Evolutionary conservation across 2,113 vertebrate genomes (phyloP).

Genomic region (Apodemus speciosus): DNA sequence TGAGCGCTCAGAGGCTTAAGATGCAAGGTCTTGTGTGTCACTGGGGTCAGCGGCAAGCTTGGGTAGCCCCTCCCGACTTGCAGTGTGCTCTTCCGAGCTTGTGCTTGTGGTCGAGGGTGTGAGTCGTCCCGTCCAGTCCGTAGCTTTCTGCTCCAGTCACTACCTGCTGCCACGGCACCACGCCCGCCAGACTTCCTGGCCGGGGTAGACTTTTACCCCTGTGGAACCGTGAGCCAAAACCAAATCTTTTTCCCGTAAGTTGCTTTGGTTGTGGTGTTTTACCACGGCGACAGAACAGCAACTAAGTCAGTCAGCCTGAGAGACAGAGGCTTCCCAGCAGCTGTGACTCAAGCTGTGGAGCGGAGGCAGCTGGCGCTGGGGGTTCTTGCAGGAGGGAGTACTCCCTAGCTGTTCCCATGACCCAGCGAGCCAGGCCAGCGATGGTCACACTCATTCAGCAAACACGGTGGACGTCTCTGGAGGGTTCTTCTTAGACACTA

Average conservation of each 20-base stretch:
- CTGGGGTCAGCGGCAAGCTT: background rate
- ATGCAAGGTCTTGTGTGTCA: background rate
- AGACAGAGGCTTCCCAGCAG: background rate
- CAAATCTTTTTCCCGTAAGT: background rate
- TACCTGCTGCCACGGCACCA: background rate
- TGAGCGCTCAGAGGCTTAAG: background rate
- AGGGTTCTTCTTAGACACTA: background rate
- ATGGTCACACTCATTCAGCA: background rate
- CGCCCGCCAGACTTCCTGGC: background rate
- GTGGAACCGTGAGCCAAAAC: background rate
- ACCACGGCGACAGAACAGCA: background rate
- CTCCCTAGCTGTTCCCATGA: background rate
- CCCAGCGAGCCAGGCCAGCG: background rate
- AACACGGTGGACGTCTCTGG: background rate
- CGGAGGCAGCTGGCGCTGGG: background rate
- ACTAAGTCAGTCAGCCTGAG: background rate
- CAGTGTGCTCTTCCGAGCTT: background rate
- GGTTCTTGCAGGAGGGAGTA: background rate
- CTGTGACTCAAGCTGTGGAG: background rate
- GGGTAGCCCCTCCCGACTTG: background rate
- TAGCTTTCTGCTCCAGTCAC: background rate
- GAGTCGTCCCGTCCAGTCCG: too few species aligned
- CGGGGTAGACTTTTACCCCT: background rate
- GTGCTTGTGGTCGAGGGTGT: background rate
- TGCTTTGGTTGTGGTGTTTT: background rate